Evolutionary conservation across 2,113 vertebrate species (phyloP), one percentile per base, ranked within the genome.

Genomic region (Origma solitaria): DNA sequence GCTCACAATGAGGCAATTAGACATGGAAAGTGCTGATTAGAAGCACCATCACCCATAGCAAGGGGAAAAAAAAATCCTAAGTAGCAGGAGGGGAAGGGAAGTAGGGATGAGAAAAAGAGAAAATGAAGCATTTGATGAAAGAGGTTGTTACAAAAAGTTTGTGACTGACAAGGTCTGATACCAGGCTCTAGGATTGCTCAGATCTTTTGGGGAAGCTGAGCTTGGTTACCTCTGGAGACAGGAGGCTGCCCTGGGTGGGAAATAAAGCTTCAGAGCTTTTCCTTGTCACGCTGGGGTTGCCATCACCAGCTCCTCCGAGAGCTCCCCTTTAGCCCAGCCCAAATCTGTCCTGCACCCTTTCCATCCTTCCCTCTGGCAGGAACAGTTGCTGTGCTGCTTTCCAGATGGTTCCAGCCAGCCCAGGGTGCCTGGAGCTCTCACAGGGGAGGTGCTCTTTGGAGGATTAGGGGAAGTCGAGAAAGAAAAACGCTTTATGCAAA

Each of bases 1-100:
- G 80, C 92, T 94, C 3, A 30, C 90, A 94, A 86, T 79, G 92
- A 97, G 86, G 95, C 94, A 97, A 97, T 97, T 96, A 97, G 94
- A 90, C 77, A 82, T 57, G 95, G 81, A 40, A 96, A 95, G 90
- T 85, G 90, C 96, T 97, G 94, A 97, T 97, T 93, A 96, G 88
- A 95, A 91, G 62, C 69, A 85, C 35, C 42, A 9, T 88, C 90
- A 92, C 62, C 92, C 92, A 84, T 17, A 79, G 73, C 61, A 84
- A 68, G 53, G 83, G 64, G 92, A 44, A 22, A 49, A 49, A 75
- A 73, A 78, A 66, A 40, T 57, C 89, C 85, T 33, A 85, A 89
- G 93, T 10, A 90, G 62, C 64, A 81, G 35, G 11, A 86, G 15
- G 18, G 45, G 72, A 82, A 82, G 20, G 11, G 24, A 18, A 15